Percentiles rank a stretch among this genome's conserved stretches.
Evolutionary conservation across 2,113 vertebrate genomes (phyloP).

Genomic region (Ardeotis arabs): DNA sequence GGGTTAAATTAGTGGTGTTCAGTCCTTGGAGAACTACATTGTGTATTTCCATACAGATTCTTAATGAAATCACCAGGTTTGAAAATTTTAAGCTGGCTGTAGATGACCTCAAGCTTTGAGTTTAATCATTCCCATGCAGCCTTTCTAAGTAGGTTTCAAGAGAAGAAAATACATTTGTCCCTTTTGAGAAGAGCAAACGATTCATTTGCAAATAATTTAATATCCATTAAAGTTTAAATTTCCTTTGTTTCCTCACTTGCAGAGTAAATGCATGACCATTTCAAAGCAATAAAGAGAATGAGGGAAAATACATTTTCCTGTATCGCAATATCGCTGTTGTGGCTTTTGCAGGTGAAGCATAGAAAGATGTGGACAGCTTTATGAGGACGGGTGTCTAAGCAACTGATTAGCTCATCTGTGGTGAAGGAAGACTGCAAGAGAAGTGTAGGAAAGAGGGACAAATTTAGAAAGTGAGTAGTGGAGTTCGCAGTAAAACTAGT

Average conservation of each 20-base stretch:
- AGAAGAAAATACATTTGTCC: slow-evolving; percentile 27
- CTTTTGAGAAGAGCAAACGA: slow-evolving; percentile 59
- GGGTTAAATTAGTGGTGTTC: not conserved
- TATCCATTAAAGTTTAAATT: slow-evolving; percentile 72
- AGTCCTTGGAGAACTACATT: not conserved
- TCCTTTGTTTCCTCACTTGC: slow-evolving; percentile 62
- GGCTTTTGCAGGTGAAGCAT: slow-evolving; percentile 62
- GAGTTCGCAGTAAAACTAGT: slow-evolving; percentile 34
- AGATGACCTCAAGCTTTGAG: slow-evolving; percentile 32
- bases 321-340: slow-evolving; percentile 7
- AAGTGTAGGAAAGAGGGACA: slow-evolving; percentile 49
- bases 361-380: slow-evolving; percentile 57
- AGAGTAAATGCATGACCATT: slow-evolving; percentile 64
- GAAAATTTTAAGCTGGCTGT: slow-evolving; percentile 46
- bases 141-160: slow-evolving; percentile 59
- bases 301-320: slow-evolving; percentile 50
- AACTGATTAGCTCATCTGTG: slow-evolving; percentile 70
- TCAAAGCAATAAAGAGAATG: slow-evolving; percentile 60
- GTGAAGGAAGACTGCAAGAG: slow-evolving; percentile 42
- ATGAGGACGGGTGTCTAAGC: slow-evolving; percentile 65
- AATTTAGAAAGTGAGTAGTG: slow-evolving; percentile 47
- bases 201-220: slow-evolving; percentile 75
- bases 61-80: not conserved
- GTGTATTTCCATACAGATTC: not conserved
- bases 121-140: slow-evolving; percentile 44